Base-by-base conservation (phyloP, 53 echinoderm and acorn worm genomes). In the Echinarachnius parma region DNA sequence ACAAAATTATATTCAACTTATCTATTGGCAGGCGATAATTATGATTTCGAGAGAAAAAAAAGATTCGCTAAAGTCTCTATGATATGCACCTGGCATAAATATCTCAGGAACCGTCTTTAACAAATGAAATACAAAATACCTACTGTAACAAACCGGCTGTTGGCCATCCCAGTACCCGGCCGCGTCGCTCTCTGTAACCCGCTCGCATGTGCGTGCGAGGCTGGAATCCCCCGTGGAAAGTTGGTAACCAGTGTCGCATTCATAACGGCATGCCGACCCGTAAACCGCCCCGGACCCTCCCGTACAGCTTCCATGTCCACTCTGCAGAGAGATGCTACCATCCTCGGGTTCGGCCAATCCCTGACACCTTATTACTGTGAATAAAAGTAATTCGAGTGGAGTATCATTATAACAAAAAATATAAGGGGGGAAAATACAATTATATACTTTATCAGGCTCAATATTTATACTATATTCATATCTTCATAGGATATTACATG, bases 331-430 rank as follows among this genome's bases (percentile, higher is more conserved):
- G 7, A 62, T 14, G 9, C 35, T 36, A 42, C 37, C 21, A 18
- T 21, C 16, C 1, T 21, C 21, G 5, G 62, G 23, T 37, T 37
- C 34, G 10, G 62, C 2, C 44, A 62, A 14, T 5, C 37, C 37
- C 9, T 8, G 42, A 37, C 62, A 62, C 39, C 62, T 62, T 11
- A 22, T 18, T 8, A 62, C 62, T 62, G 62, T 4, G 39, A 23
- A 23, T 8, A 59, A 37, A 4, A 35, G 8, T 27, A 31, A 60
- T 9, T 29, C n/a, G 8, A 15, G 4, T 19, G 19, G 19, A 25
- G n/a, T 31, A 29, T 18, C 31, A 1, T 28, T 22, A 22, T 28
- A 31, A 30, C 29, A 4, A 60, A 34, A 34, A 19, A 50, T 50
- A n/a, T 19, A n/a, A 50, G 18, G 52, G 19, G n/a, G n/a, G n/a